phyloP scores from a whole-genome alignment of 2,888 invertebrate species.

The Eilema depressum region DNA sequence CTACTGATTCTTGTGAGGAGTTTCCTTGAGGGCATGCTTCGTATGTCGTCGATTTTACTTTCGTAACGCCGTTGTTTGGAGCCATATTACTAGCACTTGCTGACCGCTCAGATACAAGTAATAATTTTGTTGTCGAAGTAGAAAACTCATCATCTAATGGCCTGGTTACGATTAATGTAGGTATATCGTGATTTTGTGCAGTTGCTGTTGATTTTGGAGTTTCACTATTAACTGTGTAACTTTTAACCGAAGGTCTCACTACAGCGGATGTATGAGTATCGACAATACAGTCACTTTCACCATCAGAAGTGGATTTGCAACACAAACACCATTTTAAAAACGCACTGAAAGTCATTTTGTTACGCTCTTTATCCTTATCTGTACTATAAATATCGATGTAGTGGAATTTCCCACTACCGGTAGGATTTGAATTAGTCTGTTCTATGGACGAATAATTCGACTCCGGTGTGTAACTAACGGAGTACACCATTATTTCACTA shows the following conservation, averaged over 20 bases:
- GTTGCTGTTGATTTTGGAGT: conserved; percentile 32
- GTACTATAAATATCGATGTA: conserved; percentile 70
- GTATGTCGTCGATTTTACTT: conserved; percentile 41
- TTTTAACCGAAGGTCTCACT: conserved; percentile 67
- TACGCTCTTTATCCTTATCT: conserved; percentile 51
- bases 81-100: conserved; percentile 56
- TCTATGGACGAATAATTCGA: conserved; percentile 69
- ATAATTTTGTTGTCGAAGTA: conserved; percentile 69
- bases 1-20: conserved; percentile 55
- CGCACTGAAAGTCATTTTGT: conserved; percentile 57
- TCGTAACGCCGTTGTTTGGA: conserved; percentile 50
- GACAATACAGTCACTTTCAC: conserved; percentile 57
- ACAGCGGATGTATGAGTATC: conserved; percentile 70
- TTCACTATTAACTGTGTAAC: conserved; percentile 69
- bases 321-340: conserved; percentile 66
- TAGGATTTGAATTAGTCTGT: conserved; percentile 52
- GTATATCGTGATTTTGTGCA: conserved; percentile 37
- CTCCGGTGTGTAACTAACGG: conserved; percentile 60
- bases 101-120: conserved; percentile 68
- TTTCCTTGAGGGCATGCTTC: conserved; percentile 23
- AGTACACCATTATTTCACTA: conserved; percentile 62
- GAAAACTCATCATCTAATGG: conserved; percentile 53
- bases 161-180: conserved; percentile 54
- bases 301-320: conserved; percentile 56
- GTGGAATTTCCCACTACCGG: conserved; percentile 59